Conservation (phyloP, 2,888 invertebrate genomes). For the Noctua comes region DNA sequence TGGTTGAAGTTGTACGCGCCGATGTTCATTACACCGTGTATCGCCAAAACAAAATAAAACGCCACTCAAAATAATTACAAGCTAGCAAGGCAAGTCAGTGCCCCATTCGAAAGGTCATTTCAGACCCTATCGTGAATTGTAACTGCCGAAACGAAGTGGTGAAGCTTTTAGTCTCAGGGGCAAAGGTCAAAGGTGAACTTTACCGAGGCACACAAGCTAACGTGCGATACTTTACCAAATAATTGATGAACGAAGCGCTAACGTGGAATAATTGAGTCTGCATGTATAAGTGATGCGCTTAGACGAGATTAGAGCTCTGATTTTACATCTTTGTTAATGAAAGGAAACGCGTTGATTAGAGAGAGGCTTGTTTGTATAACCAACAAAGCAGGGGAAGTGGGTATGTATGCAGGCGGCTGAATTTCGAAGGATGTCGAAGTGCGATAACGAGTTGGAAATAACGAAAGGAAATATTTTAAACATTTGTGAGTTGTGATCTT, state of each 20-base stretch:
- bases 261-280: conserved; percentile 57
- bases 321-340: conserved; percentile 31
- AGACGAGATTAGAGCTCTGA: conserved; percentile 25
- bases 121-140: conserved; percentile 44
- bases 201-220: conserved; percentile 20
- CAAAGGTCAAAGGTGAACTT: conserved; percentile 55
- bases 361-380: conserved; percentile 14
- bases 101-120: conserved; percentile 52
- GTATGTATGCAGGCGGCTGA: conserved; percentile 16
- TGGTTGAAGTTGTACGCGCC: not conserved
- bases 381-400: conserved; percentile 11
- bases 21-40: not conserved
- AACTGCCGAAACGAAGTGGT: conserved; percentile 42
- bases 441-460: not conserved
- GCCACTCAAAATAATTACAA: conserved; percentile 42
- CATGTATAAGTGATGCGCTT: conserved; percentile 30
- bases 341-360: conserved; percentile 33
- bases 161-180: conserved; percentile 41
- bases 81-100: conserved; percentile 22
- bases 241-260: conserved; percentile 56
- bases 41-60: conserved; percentile 11
- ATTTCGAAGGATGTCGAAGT: not conserved
- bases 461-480: not conserved
- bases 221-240: conserved; percentile 52
- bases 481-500: not conserved